Evolutionary conservation across 2,888 invertebrate genomes (phyloP), one percentile per base, ranked within the genome.

Genomic region (Eupithecia exiguata): DNA sequence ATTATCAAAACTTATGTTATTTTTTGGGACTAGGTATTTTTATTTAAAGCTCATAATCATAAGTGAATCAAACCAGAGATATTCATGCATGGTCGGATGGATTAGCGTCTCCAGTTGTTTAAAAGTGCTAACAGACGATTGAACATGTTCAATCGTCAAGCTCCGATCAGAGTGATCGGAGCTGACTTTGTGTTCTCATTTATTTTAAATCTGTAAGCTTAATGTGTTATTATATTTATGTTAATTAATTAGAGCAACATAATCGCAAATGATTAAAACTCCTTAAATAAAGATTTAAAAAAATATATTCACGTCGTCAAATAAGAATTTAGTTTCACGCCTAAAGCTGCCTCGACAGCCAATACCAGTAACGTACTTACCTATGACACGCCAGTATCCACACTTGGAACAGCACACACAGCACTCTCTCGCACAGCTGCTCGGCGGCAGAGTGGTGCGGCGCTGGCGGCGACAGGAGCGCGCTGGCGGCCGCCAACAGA

Each of bases 401-500:
- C 21, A 80, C 77, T 93, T 99, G 98, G 90, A 99, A 98, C 71
- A 99, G 95, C 49, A 99, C 99, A 80, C 98, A 98, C 7, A 99
- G 95, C 70, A 99, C 98, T 49, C 99, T 95, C 89, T 99, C 98
- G 88, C 99, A 98, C 65, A 99, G 95, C 88, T 99, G 98, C 88
- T 99, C 99, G 0, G 98, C 98, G n/a, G 98, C 98, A 85, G 98
- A 98, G 91, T 99, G 99, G 92, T 98, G 98, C 43, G 98, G 97
- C 7, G 98, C 97, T 9, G 99, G 99, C 36, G 99, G 98, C 2
- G 98, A 97, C 76, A 99, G 94, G 58, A 99, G 94, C 12, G 98
- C 98, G 81, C 99, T 97, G 86, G 99, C 99, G 49, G 99, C 93
- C 0, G 92, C 88, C 76, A 99, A 94, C 79, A 99, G 95, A 91